A percentile compares a stretch with the other conserved stretches of the same genome.
Evolutionary conservation across 2,888 invertebrate species (phyloP).

Genomic region (Thymelicus lineola): DNA sequence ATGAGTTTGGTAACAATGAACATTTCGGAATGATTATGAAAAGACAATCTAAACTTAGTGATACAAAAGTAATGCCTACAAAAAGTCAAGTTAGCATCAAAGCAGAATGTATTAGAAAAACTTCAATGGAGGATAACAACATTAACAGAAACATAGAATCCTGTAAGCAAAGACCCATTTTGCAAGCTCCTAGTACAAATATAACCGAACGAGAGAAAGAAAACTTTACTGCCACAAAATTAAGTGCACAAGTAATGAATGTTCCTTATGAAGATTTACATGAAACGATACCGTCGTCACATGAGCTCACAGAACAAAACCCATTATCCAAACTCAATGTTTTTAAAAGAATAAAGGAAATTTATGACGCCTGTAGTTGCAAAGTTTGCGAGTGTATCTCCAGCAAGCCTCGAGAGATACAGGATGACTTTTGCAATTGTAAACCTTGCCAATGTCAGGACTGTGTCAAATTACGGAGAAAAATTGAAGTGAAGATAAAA

Average conservation of each 20-base stretch:
- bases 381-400: constrained; percentile 68
- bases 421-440: constrained; percentile 52
- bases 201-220: constrained; percentile 38
- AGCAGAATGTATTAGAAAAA: not conserved
- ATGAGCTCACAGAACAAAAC: constrained; percentile 30
- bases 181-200: constrained; percentile 30
- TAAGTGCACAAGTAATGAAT: constrained; percentile 63
- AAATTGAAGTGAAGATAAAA: constrained; percentile 23
- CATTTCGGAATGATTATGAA: constrained; percentile 19
- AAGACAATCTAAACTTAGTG: constrained; percentile 5
- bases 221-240: constrained; percentile 48
- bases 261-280: constrained; percentile 54
- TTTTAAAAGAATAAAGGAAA: constrained; percentile 62
- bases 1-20: constrained; percentile 4
- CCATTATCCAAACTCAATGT: constrained; percentile 54
- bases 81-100: not conserved
- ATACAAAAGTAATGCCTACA: not conserved
- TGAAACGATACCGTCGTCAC: constrained; percentile 40
- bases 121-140: not conserved
- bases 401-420: constrained; percentile 32
- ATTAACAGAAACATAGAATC: not conserved
- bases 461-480: constrained; percentile 45
- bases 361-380: constrained; percentile 70
- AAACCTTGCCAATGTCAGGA: constrained; percentile 57
- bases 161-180: constrained; percentile 27